Base-by-base conservation (phyloP, 2,888 invertebrate genomes). In the Nemapogon koenigi region DNA sequence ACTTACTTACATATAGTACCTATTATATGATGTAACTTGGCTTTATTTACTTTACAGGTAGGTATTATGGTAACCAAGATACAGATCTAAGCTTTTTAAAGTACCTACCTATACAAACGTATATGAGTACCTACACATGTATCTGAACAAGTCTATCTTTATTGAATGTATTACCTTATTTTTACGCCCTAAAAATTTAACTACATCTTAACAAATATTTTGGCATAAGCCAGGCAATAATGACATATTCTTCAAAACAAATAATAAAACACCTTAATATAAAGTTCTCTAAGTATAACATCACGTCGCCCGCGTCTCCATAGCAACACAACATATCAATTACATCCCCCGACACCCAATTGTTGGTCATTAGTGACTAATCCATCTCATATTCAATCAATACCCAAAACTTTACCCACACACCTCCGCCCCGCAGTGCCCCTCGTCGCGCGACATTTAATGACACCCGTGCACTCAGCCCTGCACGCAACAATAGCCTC, bases 371-470 rank as follows among this genome's bases (percentile, higher is more conserved):
- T 76, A 76, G 71, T 63, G 62, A 66, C 67, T 78, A 76, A 78
- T 78, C 75, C 76, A 56, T 50, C 69, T 76, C 73, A 76, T 76
- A 76, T 76, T 76, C 76, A 78, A 78, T 78, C 76, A 76, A 78
- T 78, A 78, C 76, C 78, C 78, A 76, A 78, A 78, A 76, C 75
- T 76, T 75, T 73, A 71, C 67, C 75, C 72, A 71, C 71, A 75
- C 73, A 70, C 75, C 75, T 68, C 72, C 60, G 52, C 66, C 64
- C 75, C 27, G 54, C 65, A 60, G 55, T 64, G 48, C 67, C 76
- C 73, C 75, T 62, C 73, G 65, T 63, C 71, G 73, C 72, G 70
- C 78, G 76, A 78, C 78, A 76, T 78, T 78, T 78, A 78, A 78
- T 78, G 78, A 78, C 78, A 78, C 75, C 76, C 76, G 75, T 78